A percentile compares a stretch with the other conserved stretches of the same genome.
Evolutionary conservation across 2,888 invertebrate genomes (phyloP).

Genomic region (Ashinkailepas kermadecensis): DNA sequence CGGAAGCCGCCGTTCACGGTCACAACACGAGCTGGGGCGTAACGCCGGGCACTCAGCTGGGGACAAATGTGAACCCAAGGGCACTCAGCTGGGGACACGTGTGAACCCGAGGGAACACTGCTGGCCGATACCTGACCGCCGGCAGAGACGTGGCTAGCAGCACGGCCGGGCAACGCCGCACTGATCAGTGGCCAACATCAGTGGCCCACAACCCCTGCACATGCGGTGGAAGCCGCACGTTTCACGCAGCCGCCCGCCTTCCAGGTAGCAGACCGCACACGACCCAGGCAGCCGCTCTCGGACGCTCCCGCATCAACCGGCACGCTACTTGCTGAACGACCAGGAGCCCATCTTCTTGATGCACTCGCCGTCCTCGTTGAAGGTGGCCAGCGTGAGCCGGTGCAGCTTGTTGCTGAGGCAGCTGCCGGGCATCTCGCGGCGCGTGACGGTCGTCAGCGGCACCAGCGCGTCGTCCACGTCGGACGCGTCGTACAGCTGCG

Average conservation of each 20-base stretch:
- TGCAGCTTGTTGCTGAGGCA: slow-evolving; percentile 76
- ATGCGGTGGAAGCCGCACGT: no score
- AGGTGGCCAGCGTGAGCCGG: slow-evolving; percentile 75
- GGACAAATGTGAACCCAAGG: no score
- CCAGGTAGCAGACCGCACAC: background rate
- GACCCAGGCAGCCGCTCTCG: background rate
- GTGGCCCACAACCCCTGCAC: no score
- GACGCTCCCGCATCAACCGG: background rate
- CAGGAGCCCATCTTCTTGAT: slow-evolving; percentile 32
- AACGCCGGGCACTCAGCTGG: no score
- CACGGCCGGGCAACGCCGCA: no score
- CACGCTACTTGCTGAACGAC: slow-evolving; percentile 31
- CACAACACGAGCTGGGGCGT: no score
- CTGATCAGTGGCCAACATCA: no score
- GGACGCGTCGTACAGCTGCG: slow-evolving; percentile 39
- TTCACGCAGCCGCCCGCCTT: no score
- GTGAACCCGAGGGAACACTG: no score
- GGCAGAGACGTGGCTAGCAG: background rate
- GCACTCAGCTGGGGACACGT: no score
- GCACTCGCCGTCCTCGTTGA: slow-evolving; percentile 66
- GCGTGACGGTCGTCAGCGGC: slow-evolving; percentile 37
- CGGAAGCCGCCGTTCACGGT: no score
- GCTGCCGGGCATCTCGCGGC: slow-evolving; percentile 52
- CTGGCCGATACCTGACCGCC: background rate
- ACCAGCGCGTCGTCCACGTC: slow-evolving; percentile 38